These are phyloP conservation scores for Tarsius wallacei DNA, from an alignment of 2,797 vertebrate species.

Conservation along the genomic window DNA sequence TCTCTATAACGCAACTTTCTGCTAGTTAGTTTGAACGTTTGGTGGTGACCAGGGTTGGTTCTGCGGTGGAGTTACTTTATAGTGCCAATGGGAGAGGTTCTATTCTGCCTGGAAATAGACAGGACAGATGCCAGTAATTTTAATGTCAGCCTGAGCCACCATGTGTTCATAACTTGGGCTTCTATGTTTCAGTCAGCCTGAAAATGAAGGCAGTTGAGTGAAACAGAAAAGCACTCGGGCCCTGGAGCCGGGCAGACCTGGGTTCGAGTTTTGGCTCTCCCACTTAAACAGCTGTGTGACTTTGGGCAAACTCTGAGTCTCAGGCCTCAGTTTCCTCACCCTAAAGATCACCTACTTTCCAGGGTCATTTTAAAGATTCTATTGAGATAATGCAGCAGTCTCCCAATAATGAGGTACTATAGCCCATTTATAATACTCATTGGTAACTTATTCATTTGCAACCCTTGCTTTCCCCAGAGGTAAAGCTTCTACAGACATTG, in stretches of 20 bases:
- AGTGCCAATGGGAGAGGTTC: neutral
- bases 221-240: neutral
- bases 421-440: neutral
- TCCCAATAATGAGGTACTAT: neutral
- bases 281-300: neutral
- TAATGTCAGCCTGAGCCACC: neutral
- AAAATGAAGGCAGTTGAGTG: neutral
- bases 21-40: constrained; percentile 32
- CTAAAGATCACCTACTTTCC: neutral
- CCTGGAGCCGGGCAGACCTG: neutral
- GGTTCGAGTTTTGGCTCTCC: neutral
- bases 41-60: constrained; percentile 15
- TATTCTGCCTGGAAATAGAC: neutral
- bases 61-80: constrained; percentile 27
- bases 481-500: neutral
- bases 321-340: neutral
- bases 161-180: neutral
- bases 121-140: neutral
- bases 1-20: neutral
- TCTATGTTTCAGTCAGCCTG: neutral
- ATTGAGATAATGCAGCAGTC: neutral
- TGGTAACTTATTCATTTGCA: neutral
- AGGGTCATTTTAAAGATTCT: neutral
- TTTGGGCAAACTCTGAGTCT: neutral
- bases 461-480: neutral